Conservation (phyloP, 2,797 vertebrate genomes). For the Poeciliopsis paucimaculata region DNA sequence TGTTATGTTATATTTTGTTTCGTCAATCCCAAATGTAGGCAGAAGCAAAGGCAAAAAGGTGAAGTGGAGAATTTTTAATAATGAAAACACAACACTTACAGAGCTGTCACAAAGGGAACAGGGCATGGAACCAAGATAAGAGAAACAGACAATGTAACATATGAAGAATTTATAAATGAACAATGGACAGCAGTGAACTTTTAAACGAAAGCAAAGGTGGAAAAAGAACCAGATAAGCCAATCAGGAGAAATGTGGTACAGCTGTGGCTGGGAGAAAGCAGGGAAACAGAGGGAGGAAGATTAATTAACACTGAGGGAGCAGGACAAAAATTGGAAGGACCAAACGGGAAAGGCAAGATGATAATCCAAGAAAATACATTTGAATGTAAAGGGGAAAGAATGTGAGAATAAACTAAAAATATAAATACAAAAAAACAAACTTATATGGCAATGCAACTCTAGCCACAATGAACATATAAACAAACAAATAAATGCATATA, state of each 20-base stretch:
- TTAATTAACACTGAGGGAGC: neutral
- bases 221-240: neutral
- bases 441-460: neutral
- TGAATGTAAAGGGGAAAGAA: neutral
- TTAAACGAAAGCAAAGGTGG: neutral
- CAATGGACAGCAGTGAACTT: neutral
- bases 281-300: neutral
- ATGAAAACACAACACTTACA: neutral
- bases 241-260: neutral
- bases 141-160: neutral
- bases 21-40: neutral
- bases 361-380: neutral
- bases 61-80: neutral
- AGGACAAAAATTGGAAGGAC: neutral
- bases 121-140: neutral
- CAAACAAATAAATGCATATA: too few species aligned
- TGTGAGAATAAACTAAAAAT: neutral
- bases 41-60: neutral
- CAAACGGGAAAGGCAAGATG: neutral
- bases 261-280: neutral
- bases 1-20: neutral
- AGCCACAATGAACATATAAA: too few species aligned
- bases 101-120: neutral
- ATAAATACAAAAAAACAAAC: neutral
- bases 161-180: neutral